Conservation (phyloP, 2,113 vertebrate genomes). For the Ptilonorhynchus violaceus region DNA sequence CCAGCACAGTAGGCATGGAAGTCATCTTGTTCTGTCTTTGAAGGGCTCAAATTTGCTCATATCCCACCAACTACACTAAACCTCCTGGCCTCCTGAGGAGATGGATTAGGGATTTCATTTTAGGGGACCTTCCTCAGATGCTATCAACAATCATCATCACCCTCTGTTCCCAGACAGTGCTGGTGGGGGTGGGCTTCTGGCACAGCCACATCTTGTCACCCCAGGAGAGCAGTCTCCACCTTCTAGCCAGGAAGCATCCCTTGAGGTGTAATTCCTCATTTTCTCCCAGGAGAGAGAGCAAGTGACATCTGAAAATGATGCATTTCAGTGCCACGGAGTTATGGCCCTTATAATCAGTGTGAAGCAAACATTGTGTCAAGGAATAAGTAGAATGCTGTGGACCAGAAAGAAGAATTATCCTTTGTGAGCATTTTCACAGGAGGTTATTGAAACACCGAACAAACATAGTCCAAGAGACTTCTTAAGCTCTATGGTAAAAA, state of each 20-base stretch:
- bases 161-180: not conserved
- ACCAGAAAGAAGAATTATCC: not conserved
- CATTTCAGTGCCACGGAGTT: not conserved
- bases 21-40: not conserved
- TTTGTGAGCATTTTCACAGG: not conserved
- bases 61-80: not conserved
- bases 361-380: not conserved
- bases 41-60: not conserved
- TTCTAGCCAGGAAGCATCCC: fast-evolving
- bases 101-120: not conserved
- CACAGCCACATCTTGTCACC: not conserved
- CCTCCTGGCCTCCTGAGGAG: not conserved
- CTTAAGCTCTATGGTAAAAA: not conserved
- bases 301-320: not conserved
- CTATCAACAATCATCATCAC: not conserved
- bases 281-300: not conserved
- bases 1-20: fast-evolving
- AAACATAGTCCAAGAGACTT: not conserved
- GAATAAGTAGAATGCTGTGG: not conserved
- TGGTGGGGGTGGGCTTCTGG: not conserved
- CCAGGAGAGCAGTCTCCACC: not conserved
- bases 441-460: not conserved
- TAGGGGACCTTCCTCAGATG: not conserved
- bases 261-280: not conserved
- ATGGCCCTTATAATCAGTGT: not conserved